Evolutionary conservation across 1,140 invertebrate species (phyloP), one percentile per base, ranked within the genome.

Genomic region (Cotesia glomerata): DNA sequence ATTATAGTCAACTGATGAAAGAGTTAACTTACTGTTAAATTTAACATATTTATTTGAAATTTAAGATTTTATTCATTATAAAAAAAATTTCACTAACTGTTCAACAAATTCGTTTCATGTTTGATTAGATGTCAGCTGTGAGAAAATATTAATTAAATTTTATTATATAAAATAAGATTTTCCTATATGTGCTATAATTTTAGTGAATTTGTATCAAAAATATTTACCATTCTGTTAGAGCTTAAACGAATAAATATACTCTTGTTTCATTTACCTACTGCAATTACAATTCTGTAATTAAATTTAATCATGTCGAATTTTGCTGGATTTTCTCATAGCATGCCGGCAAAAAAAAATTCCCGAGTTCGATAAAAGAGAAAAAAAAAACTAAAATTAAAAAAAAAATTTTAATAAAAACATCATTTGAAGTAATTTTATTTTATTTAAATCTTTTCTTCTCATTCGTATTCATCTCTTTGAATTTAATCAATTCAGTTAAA

Each of bases 231-330:
- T 63, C 1, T 63, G 32, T 34, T 13, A 11, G 8, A n/a, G 5
- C 35, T 14, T n/a, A 26, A 49, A 16, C 4, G 68, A 71, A 64
- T 54, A 66, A 72, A 72, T 72, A 66, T 56, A 9, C 36, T 59
- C 13, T 49, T 32, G 13, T 26, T 69, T 69, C 66, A 62, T 67
- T 35, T 36, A 49, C 35, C 71, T 51, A 35, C 35, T 49, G 64
- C 61, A 66, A 72, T 72, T 66, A n/a, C n/a, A n/a, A n/a, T n/a
- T 72, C 4, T 59, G 18, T 63, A 72, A 66, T 72, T 66, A 72
- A 34, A 66, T 36, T 69, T n/a, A 45, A 11, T 34, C 49, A 62
- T 63, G 49, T 63, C 69, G 69, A 69, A 69, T 26, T 54, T 64
- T n/a, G 9, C 16, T 61, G 11, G 26, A 62, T 35, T 64, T 49